A percentile compares a stretch with the other conserved stretches of the same genome.
Evolutionary conservation across 2,797 vertebrate species (phyloP).

Genomic region (Pseudopleuronectes americanus): DNA sequence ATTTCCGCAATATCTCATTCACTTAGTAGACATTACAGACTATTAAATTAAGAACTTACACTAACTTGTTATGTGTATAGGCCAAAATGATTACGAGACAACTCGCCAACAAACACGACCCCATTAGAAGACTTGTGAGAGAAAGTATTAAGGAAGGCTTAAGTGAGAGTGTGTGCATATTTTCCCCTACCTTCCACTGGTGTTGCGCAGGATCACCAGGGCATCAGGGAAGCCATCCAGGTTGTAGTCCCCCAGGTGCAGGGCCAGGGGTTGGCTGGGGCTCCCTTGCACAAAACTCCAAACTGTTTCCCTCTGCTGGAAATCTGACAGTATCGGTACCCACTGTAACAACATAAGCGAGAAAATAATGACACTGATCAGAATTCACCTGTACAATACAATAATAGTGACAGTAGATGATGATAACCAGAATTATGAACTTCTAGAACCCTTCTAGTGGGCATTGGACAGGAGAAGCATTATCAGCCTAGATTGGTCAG

Average conservation of each 20-base stretch:
- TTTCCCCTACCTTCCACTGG: conserved; percentile 87
- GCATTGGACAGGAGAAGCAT: too few species aligned
- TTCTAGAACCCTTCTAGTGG: too few species aligned
- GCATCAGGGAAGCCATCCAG: conserved; percentile 99
- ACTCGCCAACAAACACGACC: neutral
- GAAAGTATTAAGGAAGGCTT: neutral
- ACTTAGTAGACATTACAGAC: conserved; percentile 22
- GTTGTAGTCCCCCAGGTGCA: conserved; percentile 97
- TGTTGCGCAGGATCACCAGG: conserved; percentile 91
- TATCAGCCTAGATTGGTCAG: too few species aligned
- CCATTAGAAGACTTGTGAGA: neutral
- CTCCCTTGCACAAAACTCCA: conserved; percentile 89
- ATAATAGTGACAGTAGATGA: neutral
- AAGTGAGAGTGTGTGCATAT: neutral
- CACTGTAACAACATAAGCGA: conserved; percentile 81
- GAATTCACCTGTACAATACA: neutral
- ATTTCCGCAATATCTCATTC: conserved; percentile 28
- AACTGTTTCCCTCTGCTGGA: conserved; percentile 86
- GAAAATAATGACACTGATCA: conserved; percentile 26
- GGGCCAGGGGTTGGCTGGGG: conserved; percentile 83
- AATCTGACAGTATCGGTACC: conserved; percentile 89
- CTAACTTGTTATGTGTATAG: neutral
- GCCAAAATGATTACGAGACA: neutral
- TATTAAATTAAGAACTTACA: conserved; percentile 9
- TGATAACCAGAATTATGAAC: too few species aligned